phyloP scores from a whole-genome alignment of 2,888 invertebrate species.

The Drosophila kambysellisi region DNA sequence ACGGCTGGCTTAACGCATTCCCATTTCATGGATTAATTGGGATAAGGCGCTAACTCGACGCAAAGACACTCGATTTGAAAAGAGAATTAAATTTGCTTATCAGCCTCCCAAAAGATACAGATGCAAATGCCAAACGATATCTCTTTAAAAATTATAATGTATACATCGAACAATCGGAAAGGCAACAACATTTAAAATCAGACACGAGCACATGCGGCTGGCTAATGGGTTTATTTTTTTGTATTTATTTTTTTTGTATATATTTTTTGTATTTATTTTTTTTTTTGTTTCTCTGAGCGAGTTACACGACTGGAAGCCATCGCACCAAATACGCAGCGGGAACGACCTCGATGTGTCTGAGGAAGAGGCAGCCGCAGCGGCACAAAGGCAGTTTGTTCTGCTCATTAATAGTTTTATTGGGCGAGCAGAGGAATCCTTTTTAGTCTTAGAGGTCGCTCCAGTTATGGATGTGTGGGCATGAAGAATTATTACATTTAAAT shows the following conservation, averaged over 20 bases:
- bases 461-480: conserved; percentile 64
- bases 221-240: conserved; percentile 37
- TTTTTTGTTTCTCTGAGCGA: conserved; percentile 33
- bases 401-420: conserved; percentile 82
- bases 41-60: conserved; percentile 35
- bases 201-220: conserved; percentile 18
- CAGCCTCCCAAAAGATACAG: conserved; percentile 13
- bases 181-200: conserved; percentile 14
- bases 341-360: conserved; percentile 65
- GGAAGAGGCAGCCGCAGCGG: conserved; percentile 27
- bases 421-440: conserved; percentile 51
- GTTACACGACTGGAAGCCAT: conserved; percentile 57
- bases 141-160: conserved; percentile 6
- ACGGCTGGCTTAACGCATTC: conserved; percentile 43
- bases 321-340: conserved; percentile 81
- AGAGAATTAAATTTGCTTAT: conserved; percentile 51
- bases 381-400: conserved; percentile 76
- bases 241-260: background rate
- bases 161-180: conserved; percentile 10
- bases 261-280: background rate
- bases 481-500: conserved; percentile 74
- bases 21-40: conserved; percentile 64
- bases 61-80: conserved; percentile 1
- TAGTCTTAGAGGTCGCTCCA: conserved; percentile 53
- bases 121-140: conserved; percentile 1